Evolutionary conservation across 1,140 invertebrate species (phyloP), one percentile per base, ranked within the genome.

Genomic region (Lanistes nyassanus): DNA sequence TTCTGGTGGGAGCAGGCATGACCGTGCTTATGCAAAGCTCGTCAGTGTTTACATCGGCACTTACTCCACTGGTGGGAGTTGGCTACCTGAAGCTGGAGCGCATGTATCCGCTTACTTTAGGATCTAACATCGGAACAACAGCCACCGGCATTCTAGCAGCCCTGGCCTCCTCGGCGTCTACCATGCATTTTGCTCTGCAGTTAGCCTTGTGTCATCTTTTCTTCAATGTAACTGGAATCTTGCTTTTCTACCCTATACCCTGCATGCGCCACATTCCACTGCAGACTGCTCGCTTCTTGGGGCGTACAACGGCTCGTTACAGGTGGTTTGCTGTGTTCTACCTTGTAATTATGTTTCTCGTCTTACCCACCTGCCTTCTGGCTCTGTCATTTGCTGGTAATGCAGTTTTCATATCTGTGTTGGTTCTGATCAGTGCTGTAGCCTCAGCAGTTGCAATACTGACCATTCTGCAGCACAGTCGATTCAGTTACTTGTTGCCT

Each of bases 121-220:
- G 92, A 3, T 91, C 92, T 6, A 93, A 93, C 81, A 89, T 93
- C 71, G 92, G 92, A 11, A 93, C 92, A 19, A 93, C 92, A 0
- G 91, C 90, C 36, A 93, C 92, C 1, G 89, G 86, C 3, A 81
- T 91, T 19, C 78, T 92, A 7, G 92, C 92, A 19, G 89, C 91
- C 0, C 81, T 92, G 34, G 88, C 92, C 3, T 86, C 90, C 4
- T 77, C 77, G 16, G 84, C 87, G 16, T 80, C 84, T 1, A 81
- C 29, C 70, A 75, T 92, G 6, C 78, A 78, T 42, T 76, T 89
- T 13, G 87, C 91, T 0, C 82, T 93, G 6, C 92, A 93, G 86
- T 89, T 93, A 62, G 91, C 92, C 13, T 84, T 93, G 11, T 91
- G 91, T 77, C 92, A 93, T 85, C 84, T 92, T 0, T 90, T 93